phyloP scores from a whole-genome alignment of 2,888 invertebrate genomes.

The Monochamus alternatus region DNA sequence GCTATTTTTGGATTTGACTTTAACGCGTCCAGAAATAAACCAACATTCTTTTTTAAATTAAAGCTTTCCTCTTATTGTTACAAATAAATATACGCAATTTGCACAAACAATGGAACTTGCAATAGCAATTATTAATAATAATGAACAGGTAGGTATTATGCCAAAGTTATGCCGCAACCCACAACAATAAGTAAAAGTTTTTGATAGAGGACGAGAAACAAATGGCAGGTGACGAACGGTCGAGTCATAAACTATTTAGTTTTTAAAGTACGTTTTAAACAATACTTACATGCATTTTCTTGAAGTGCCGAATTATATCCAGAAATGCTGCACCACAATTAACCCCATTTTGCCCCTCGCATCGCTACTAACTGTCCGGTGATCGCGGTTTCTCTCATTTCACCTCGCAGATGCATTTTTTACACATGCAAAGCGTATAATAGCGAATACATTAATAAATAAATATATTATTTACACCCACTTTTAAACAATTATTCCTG shows the following conservation, averaged over 20 bases:
- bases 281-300: constrained; percentile 44
- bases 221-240: too few relatives aligned
- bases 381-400: constrained; percentile 45
- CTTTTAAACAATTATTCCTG: constrained; percentile 49
- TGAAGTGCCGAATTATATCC: constrained; percentile 3
- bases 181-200: too few relatives aligned
- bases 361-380: constrained; percentile 37
- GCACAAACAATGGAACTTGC: too few relatives aligned
- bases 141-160: too few relatives aligned
- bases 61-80: background rate
- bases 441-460: constrained; percentile 56
- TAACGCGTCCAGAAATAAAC: background rate
- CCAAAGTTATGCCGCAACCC: too few relatives aligned
- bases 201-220: too few relatives aligned
- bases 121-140: too few relatives aligned
- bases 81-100: too few relatives aligned
- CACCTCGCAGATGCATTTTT: constrained; percentile 48
- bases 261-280: too few relatives aligned
- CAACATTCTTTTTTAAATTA: background rate
- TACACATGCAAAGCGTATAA: constrained; percentile 45
- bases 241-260: too few relatives aligned
- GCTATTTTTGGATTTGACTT: background rate
- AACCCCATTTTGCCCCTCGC: constrained; percentile 35
- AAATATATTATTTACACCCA: constrained; percentile 56
- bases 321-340: constrained; percentile 9